Percentiles rank a stretch among this genome's conserved stretches.
Conservation (phyloP, 2,888 invertebrate species). For the Steinernema hermaphroditum region DNA sequence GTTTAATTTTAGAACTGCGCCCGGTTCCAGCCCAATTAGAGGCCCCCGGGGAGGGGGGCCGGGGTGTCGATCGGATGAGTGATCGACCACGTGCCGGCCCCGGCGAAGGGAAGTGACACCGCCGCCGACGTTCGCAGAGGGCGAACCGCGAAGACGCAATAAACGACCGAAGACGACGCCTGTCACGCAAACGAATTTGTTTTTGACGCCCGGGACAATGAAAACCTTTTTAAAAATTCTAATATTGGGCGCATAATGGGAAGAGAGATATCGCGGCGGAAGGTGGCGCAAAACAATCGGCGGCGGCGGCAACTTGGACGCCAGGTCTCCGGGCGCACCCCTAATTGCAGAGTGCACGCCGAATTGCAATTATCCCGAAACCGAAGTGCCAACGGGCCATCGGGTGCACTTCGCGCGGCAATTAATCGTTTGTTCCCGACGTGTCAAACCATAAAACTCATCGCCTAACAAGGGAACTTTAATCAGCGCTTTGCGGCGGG, state of each 20-base stretch:
- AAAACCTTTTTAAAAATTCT: constrained; percentile 3
- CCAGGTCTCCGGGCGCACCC: not conserved
- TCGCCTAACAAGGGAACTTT: too few relatives aligned
- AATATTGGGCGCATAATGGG: constrained; percentile 2
- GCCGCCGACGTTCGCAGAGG: not conserved
- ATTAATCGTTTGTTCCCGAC: constrained; percentile 23
- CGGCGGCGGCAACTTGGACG: too few relatives aligned
- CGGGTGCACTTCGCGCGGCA: not conserved
- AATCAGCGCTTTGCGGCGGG: too few relatives aligned
- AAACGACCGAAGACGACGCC: constrained; percentile 3
- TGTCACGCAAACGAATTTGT: constrained; percentile 30
- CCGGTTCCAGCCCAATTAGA: not conserved
- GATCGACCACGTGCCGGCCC: constrained; percentile 3
- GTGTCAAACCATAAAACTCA: constrained; percentile 27
- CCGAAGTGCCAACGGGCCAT: not conserved
- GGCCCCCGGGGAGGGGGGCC: not conserved
- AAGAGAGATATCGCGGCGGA: not conserved
- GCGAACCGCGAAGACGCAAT: not conserved
- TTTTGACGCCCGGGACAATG: not conserved
- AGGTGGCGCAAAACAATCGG: too few relatives aligned
- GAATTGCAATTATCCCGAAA: constrained; percentile 12
- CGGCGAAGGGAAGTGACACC: not conserved
- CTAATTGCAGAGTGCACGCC: constrained; percentile 21
- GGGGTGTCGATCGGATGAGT: constrained; percentile 1
- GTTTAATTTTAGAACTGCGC: not conserved